These are phyloP conservation scores for Daptonema setosum DNA, from an alignment of 2,888 invertebrate species.

Conservation along the genomic window DNA sequence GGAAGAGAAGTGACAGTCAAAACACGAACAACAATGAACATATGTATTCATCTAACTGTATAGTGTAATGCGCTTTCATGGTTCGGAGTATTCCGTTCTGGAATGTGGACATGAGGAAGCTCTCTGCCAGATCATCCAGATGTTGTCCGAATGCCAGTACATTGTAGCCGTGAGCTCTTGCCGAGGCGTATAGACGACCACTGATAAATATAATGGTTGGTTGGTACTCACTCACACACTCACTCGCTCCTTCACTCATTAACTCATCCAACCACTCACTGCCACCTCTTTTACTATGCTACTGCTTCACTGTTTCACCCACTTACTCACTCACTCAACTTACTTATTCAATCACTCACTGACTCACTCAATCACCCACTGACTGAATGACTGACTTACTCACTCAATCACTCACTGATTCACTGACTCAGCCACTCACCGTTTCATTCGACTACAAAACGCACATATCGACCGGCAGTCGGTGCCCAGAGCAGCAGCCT, in stretches of 20 bases:
- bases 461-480: conserved; percentile 39
- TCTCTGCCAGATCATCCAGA: conserved; percentile 58
- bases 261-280: no score
- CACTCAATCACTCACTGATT: no score
- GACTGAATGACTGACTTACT: no score
- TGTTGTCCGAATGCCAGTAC: conserved; percentile 69
- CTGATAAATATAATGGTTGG: conserved; percentile 23
- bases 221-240: background rate
- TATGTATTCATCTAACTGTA: conserved; percentile 43
- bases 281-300: no score
- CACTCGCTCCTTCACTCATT: no score
- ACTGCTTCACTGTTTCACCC: no score
- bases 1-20: background rate
- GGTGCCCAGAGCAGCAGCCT: conserved; percentile 31
- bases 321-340: no score
- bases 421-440: no score
- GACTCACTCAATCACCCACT: no score
- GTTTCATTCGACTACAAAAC: conserved; percentile 49
- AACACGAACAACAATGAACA: background rate
- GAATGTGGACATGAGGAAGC: conserved; percentile 56
- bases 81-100: conserved; percentile 55
- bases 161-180: conserved; percentile 54
- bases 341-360: background rate
- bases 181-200: conserved; percentile 52
- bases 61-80: conserved; percentile 53